phyloP scores from a whole-genome alignment of 2,888 invertebrate genomes.

The Sialis lutaria region DNA sequence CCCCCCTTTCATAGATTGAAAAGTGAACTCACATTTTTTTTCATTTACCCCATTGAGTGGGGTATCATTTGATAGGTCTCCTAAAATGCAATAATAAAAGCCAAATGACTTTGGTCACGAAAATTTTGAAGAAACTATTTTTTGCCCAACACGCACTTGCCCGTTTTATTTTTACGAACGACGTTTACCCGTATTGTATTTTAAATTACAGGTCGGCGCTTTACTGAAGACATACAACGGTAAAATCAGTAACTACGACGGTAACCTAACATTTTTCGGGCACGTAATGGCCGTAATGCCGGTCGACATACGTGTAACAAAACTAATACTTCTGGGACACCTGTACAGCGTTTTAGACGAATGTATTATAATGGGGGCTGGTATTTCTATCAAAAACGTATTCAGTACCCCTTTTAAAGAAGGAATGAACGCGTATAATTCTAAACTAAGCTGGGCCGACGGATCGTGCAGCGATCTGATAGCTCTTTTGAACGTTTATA shows the following conservation, averaged over 20 bases:
- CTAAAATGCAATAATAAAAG: too few species aligned
- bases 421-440: slow-evolving; percentile 49
- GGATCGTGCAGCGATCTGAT: slow-evolving; percentile 73
- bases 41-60: too few species aligned
- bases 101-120: too few species aligned
- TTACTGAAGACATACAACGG: slow-evolving; percentile 41
- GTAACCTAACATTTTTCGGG: slow-evolving; percentile 77
- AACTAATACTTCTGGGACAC: slow-evolving; percentile 73
- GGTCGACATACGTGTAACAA: slow-evolving; percentile 62
- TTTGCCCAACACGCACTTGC: too few species aligned
- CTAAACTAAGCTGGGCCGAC: slow-evolving; percentile 66
- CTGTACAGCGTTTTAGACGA: slow-evolving; percentile 74
- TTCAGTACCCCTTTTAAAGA: slow-evolving; percentile 59
- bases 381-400: slow-evolving; percentile 63
- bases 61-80: too few species aligned
- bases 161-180: too few species aligned
- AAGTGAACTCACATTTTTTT: too few species aligned
- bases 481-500: slow-evolving; percentile 63
- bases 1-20: too few species aligned
- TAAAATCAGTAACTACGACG: slow-evolving; percentile 43
- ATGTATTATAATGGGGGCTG: slow-evolving; percentile 71
- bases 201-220: slow-evolving; percentile 49
- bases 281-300: slow-evolving; percentile 68
- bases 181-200: too few species aligned
- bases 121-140: too few species aligned